Conservation (phyloP, 2,888 invertebrate species). For the Panzeria rudis region DNA sequence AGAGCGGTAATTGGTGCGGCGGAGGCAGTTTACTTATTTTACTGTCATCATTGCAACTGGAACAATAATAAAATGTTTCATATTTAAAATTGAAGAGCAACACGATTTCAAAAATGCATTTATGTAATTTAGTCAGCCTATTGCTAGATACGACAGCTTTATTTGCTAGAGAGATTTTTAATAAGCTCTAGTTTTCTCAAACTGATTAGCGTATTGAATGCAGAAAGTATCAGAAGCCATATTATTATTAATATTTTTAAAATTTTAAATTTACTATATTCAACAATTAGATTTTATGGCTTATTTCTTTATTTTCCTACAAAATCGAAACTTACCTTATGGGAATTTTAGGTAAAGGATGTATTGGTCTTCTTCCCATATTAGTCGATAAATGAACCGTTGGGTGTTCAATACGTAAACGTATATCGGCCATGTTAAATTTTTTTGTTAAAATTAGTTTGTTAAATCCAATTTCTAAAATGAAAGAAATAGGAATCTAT, state of each 20-base stretch:
- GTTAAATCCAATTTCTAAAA: conserved; percentile 41
- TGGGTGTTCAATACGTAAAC: conserved; percentile 74
- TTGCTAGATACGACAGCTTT: no score
- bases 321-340: conserved; percentile 58
- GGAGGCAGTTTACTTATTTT: conserved; percentile 78
- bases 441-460: conserved; percentile 19
- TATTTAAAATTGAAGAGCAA: neutral
- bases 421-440: conserved; percentile 74
- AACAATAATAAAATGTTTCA: neutral
- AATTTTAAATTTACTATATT: no score
- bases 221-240: no score
- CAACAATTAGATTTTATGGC: neutral
- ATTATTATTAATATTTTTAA: no score
- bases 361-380: conserved; percentile 65
- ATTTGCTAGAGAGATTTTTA: no score
- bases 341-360: conserved; percentile 65
- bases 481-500: no score
- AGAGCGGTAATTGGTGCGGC: conserved; percentile 70
- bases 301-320: neutral
- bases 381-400: conserved; percentile 40
- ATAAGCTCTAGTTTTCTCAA: no score
- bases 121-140: no score
- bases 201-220: no score
- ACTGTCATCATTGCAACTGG: conserved; percentile 83
- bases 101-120: neutral